These are phyloP conservation scores for Phyto melanocephala DNA, from an alignment of 2,888 invertebrate species.

Conservation along the genomic window DNA sequence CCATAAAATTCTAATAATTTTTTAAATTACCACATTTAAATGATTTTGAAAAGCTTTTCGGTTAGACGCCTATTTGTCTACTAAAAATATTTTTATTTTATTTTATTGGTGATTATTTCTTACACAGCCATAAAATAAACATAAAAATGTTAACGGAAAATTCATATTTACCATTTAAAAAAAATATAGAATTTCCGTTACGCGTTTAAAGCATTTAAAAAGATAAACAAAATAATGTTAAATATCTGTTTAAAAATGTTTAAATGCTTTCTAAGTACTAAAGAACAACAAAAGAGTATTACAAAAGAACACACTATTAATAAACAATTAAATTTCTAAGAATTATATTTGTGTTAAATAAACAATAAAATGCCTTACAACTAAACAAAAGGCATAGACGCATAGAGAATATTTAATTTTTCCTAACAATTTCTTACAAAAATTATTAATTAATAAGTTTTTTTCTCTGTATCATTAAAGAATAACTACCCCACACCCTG, in stretches of 20 bases:
- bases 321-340: constrained; percentile 42
- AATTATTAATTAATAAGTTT: background rate
- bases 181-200: constrained; percentile 36
- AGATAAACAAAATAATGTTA: background rate
- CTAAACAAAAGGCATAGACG: background rate
- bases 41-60: background rate
- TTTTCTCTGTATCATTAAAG: background rate
- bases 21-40: background rate
- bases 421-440: background rate
- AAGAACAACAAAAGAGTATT: background rate
- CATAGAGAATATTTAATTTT: constrained; percentile 24
- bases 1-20: background rate
- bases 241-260: background rate
- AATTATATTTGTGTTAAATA: constrained; percentile 16
- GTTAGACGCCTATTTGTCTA: constrained; percentile 31
- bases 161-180: background rate
- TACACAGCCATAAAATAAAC: constrained; percentile 1
- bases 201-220: background rate
- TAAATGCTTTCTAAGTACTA: constrained; percentile 3
- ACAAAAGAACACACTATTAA: constrained; percentile 9
- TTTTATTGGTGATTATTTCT: background rate
- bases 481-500: background rate
- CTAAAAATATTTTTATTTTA: background rate
- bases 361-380: constrained; percentile 3
- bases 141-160: constrained; percentile 51